phyloP scores from a whole-genome alignment of 2,888 invertebrate genomes.

The Apodemia mormo region DNA sequence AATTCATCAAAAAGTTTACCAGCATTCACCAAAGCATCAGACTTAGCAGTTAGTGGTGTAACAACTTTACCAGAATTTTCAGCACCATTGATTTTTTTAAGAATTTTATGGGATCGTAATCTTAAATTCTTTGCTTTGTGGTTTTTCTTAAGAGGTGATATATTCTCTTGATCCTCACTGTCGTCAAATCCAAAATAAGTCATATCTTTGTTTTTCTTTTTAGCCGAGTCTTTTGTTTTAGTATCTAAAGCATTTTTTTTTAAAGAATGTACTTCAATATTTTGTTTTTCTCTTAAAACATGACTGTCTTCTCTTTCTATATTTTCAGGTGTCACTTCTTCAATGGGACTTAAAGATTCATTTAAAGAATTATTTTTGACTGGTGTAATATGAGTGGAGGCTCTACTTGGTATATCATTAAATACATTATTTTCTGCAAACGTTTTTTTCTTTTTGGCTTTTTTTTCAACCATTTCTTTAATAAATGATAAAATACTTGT shows the following conservation, averaged over 20 bases:
- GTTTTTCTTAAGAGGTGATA: constrained; percentile 56
- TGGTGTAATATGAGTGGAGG: constrained; percentile 30
- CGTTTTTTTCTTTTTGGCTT: constrained; percentile 57
- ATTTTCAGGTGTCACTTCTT: constrained; percentile 18
- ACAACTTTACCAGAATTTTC: constrained; percentile 53
- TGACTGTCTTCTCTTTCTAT: constrained; percentile 35
- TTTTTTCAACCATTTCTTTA: constrained; percentile 63
- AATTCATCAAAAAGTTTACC: constrained; percentile 55
- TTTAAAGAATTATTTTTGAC: constrained; percentile 31
- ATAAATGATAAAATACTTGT: constrained; percentile 73
- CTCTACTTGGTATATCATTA: constrained; percentile 46
- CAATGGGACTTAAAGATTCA: constrained; percentile 14
- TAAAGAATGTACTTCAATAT: neutral
- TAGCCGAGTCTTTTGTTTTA: constrained; percentile 28
- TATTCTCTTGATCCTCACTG: constrained; percentile 66
- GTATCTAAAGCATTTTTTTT: neutral
- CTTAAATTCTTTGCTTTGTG: constrained; percentile 49
- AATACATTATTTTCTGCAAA: constrained; percentile 52
- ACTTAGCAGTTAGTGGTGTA: constrained; percentile 52
- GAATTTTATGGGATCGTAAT: constrained; percentile 49
- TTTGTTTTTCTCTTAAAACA: constrained; percentile 6
- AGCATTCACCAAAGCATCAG: constrained; percentile 49
- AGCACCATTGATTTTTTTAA: constrained; percentile 59
- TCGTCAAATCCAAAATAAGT: constrained; percentile 77
- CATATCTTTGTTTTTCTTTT: constrained; percentile 45